A percentile compares a stretch with the other conserved stretches of the same genome.
phyloP scores from a whole-genome alignment of 2,113 vertebrate genomes.

The Oreochromis spilurus region DNA sequence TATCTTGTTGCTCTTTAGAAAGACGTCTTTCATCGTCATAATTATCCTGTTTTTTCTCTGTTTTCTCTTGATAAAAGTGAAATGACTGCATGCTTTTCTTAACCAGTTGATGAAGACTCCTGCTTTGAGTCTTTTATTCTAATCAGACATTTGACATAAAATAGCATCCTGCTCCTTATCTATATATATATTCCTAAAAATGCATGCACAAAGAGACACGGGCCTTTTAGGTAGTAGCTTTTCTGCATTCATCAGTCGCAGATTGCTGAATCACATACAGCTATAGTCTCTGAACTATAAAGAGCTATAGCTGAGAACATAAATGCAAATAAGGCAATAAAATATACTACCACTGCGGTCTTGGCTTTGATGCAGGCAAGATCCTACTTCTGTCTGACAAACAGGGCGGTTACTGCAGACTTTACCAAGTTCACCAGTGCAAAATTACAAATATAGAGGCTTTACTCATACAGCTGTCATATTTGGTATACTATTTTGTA shows the following conservation, averaged over 20 bases:
- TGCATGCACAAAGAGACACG: constrained; percentile 22
- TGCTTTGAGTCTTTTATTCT: background rate
- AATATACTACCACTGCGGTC: constrained; percentile 39
- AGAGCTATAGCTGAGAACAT: constrained; percentile 17
- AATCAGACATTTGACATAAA: constrained; percentile 43
- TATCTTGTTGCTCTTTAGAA: background rate
- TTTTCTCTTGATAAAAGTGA: background rate
- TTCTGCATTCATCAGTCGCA: constrained; percentile 14
- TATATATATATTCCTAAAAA: constrained; percentile 26
- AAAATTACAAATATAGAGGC: constrained; percentile 3
- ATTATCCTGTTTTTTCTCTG: background rate
- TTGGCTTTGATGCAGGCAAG: constrained; percentile 21
- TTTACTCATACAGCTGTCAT: background rate
- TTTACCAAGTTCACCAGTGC: background rate
- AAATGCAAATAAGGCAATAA: constrained; percentile 49
- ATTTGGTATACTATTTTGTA: background rate
- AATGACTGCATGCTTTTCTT: background rate
- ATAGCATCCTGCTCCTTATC: constrained; percentile 9
- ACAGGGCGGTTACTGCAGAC: constrained; percentile 7
- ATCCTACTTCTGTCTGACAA: constrained; percentile 23
- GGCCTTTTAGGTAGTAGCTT: constrained; percentile 12
- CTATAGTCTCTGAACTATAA: constrained; percentile 30
- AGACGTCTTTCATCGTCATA: background rate
- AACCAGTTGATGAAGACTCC: background rate
- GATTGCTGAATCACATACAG: constrained; percentile 31